Conservation (phyloP, 2,888 invertebrate genomes). For the Nymphalis urticae region DNA sequence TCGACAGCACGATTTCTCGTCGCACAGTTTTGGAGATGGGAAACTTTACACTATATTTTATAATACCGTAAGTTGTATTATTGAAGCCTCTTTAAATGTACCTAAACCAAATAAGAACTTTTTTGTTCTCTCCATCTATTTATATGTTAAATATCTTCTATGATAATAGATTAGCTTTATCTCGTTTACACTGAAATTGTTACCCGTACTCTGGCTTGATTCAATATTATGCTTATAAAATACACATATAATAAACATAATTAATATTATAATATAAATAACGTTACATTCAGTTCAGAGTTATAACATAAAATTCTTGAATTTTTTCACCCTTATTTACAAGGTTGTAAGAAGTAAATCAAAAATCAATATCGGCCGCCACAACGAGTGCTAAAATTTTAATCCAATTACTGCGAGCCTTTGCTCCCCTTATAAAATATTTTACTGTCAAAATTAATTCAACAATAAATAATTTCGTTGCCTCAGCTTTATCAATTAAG, state of each 20-base stretch:
- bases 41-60: slow-evolving; percentile 28
- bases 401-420: slow-evolving; percentile 68
- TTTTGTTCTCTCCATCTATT: background rate
- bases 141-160: background rate
- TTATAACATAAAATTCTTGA: background rate
- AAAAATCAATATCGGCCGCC: slow-evolving; percentile 60
- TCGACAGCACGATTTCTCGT: slow-evolving; percentile 37
- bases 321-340: slow-evolving; percentile 14
- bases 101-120: background rate
- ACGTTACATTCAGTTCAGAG: too few species aligned
- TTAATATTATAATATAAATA: too few species aligned
- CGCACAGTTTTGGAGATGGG: slow-evolving; percentile 28
- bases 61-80: slow-evolving; percentile 14
- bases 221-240: too few species aligned
- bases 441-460: slow-evolving; percentile 67
- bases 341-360: slow-evolving; percentile 24
- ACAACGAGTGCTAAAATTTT: slow-evolving; percentile 66
- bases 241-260: too few species aligned
- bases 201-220: too few species aligned
- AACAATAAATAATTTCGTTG: slow-evolving; percentile 60
- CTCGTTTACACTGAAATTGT: too few species aligned
- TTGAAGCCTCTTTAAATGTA: background rate
- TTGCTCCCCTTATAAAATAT: slow-evolving; percentile 61
- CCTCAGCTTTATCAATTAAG: slow-evolving; percentile 15
- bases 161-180: too few species aligned